phyloP scores from a whole-genome alignment of 2,113 vertebrate species.

The Callipepla californica region DNA sequence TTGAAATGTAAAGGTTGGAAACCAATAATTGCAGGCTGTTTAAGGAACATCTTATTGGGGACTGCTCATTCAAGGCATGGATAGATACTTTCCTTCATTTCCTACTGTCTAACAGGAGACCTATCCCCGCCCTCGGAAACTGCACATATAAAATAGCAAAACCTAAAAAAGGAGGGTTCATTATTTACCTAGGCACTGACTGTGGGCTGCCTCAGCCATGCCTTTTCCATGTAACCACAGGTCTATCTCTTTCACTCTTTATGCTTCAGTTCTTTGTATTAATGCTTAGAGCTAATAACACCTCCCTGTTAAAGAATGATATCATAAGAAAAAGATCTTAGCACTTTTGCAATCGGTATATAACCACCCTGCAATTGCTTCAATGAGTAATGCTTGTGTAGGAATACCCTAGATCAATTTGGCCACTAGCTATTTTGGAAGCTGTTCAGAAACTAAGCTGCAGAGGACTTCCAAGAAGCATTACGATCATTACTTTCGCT shows the following conservation, averaged over 20 bases:
- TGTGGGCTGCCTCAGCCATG: neutral
- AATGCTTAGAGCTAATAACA: neutral
- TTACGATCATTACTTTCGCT: neutral
- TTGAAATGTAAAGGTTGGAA: neutral
- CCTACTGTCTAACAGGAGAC: neutral
- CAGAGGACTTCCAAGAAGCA: neutral
- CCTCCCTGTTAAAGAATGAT: neutral
- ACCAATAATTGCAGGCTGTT: neutral
- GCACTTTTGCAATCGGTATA: neutral
- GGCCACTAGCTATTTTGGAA: neutral
- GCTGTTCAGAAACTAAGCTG: neutral
- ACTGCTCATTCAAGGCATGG: neutral
- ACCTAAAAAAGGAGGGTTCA: neutral
- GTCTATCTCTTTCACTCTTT: neutral
- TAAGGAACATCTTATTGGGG: neutral
- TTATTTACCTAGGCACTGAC: neutral
- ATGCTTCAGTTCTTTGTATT: neutral
- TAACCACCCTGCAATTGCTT: neutral
- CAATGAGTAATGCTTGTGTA: neutral
- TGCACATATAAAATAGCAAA: neutral
- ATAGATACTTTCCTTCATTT: neutral
- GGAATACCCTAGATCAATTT: neutral
- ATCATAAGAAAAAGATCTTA: accelerated
- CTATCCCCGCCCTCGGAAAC: neutral
- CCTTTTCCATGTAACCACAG: neutral